These are phyloP conservation scores for Ceyx cyanopectus DNA, from an alignment of 2,113 vertebrate species.

Conservation along the genomic window DNA sequence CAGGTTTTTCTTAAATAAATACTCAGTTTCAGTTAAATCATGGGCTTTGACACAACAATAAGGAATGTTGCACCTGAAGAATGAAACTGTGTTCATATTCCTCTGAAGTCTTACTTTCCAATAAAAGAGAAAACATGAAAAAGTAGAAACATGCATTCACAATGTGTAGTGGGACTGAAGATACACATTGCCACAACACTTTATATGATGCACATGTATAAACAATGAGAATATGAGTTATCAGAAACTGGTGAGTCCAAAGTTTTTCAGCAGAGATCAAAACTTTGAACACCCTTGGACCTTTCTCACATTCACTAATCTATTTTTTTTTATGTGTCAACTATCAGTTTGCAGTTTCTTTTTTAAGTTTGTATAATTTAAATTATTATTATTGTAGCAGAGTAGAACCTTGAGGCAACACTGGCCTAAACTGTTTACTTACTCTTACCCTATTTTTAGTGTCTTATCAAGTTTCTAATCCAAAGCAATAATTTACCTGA, in stretches of 20 bases:
- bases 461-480: conserved; percentile 29
- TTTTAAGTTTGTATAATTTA: background rate
- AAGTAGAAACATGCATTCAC: background rate
- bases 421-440: conserved; percentile 16
- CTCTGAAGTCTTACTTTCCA: background rate
- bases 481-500: conserved; percentile 46
- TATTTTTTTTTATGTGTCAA: background rate
- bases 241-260: background rate
- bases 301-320: background rate
- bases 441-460: background rate
- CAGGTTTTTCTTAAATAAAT: background rate
- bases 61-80: background rate
- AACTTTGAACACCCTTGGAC: background rate
- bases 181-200: background rate
- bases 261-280: background rate
- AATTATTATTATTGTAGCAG: background rate
- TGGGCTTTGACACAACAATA: background rate
- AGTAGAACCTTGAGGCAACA: background rate
- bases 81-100: background rate
- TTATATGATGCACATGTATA: background rate
- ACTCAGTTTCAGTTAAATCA: background rate
- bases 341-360: conserved; percentile 5
- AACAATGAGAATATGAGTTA: background rate
- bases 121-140: background rate
- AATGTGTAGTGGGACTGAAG: background rate